Conservation (phyloP, 2,888 invertebrate species). For the Tetragnatha montana region DNA sequence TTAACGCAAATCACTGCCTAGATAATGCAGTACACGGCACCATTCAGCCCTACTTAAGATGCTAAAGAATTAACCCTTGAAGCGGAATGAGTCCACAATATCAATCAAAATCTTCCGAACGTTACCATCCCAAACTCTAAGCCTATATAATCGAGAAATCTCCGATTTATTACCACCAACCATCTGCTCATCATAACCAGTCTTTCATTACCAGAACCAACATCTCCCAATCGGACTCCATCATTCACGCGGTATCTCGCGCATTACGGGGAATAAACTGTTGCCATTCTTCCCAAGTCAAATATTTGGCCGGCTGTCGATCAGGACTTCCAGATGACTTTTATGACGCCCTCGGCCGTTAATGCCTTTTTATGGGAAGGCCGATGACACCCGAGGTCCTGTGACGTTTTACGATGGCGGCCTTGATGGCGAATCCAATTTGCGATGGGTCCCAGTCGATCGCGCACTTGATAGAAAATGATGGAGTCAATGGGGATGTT, state of each 20-base stretch:
- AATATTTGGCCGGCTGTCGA: slow-evolving; percentile 12
- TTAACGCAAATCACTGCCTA: too few species aligned
- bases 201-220: too few species aligned
- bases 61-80: too few species aligned
- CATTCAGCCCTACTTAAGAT: too few species aligned
- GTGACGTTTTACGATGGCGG: neutral
- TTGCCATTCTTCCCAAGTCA: neutral
- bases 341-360: slow-evolving; percentile 42
- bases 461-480: slow-evolving; percentile 48
- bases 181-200: too few species aligned
- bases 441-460: slow-evolving; percentile 27
- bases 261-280: slow-evolving; percentile 2
- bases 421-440: neutral
- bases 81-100: too few species aligned
- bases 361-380: slow-evolving; percentile 49
- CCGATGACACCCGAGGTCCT: slow-evolving; percentile 31
- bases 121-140: too few species aligned
- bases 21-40: too few species aligned
- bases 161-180: too few species aligned
- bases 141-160: too few species aligned
- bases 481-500: slow-evolving; percentile 37
- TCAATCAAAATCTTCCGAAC: too few species aligned
- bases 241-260: neutral
- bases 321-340: slow-evolving; percentile 50
- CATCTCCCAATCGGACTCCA: neutral